phyloP scores from a whole-genome alignment of 2,113 vertebrate species.

The Eira barbara region DNA sequence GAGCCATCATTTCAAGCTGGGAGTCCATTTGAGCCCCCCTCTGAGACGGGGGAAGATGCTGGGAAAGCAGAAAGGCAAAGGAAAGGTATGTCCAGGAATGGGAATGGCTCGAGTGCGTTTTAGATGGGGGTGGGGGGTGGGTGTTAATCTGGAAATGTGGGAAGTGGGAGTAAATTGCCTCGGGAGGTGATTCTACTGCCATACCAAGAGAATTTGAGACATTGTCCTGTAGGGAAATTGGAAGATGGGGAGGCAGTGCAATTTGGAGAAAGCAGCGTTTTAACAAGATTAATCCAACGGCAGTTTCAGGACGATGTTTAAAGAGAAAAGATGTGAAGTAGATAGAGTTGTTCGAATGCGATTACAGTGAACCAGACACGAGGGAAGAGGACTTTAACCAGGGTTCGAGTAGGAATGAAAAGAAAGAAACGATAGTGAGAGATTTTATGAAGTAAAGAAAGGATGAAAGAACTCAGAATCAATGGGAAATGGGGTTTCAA shows the following conservation, averaged over 20 bases:
- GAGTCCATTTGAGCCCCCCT: not conserved
- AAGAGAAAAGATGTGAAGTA: not conserved
- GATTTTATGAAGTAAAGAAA: not conserved
- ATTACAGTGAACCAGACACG: not conserved
- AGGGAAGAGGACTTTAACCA: not conserved
- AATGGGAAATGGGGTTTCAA: not conserved
- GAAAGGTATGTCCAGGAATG: not conserved
- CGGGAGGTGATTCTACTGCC: not conserved
- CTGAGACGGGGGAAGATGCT: not conserved
- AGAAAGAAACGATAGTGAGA: not conserved
- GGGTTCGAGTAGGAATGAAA: not conserved
- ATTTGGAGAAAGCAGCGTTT: not conserved
- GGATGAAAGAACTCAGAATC: not conserved
- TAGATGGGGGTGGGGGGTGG: not conserved
- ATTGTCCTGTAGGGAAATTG: not conserved
- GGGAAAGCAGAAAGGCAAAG: not conserved
- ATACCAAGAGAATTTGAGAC: not conserved
- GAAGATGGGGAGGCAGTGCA: not conserved
- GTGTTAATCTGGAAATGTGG: not conserved
- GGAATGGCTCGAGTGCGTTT: not conserved
- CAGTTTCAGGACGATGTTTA: not conserved
- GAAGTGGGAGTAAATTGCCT: not conserved
- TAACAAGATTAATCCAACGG: not conserved
- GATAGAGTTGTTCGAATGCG: not conserved
- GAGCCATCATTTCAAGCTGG: not conserved